Evolutionary conservation across 1,140 invertebrate species (phyloP), one percentile per base, ranked within the genome.

Genomic region (Pseudoatta argentina): DNA sequence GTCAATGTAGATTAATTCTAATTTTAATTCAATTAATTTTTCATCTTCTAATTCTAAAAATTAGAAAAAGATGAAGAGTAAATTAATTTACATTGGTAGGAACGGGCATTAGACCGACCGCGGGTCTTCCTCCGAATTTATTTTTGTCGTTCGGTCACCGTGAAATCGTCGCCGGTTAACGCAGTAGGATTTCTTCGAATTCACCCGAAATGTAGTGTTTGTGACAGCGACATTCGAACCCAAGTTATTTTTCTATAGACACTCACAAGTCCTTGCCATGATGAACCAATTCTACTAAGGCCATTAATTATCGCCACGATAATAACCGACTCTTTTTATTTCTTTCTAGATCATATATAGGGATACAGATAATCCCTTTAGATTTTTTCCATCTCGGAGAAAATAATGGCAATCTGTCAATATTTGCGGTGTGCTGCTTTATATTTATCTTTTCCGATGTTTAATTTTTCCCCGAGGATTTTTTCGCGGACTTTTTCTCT

Each of bases 111-210:
- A 44, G 63, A 55, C 48, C 76, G 10, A 12, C n/a, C 61, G 27
- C n/a, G 10, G 48, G 5, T 59, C 51, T 69, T 39, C 39, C 78
- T 81, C 67, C 78, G 78, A 53, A 81, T 81, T 81, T 81, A 81
- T 81, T 81, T 81, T 71, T 53, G 78, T 81, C 78, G 34, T 71
- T 71, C 51, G 64, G 51, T 51, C 64, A 48, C 48, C 77, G 44
- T 21, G 48, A 67, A 67, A 79, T 71, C 21, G 51, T 57, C 64
- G 21, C 30, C 63, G 44, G 44, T 55, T 57, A 55, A 55, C 48
- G 21, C 30, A 5, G 8, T 27, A 10, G 30, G n/a, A 67, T 69
- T 55, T n/a, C 63, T 16, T 44, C 30, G 44, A 39, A 18, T 69
- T 69, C 44, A n/a, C 18, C 12, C 59, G 39, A 61, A 76, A 30